These are phyloP conservation scores for Geotrypetes seraphini DNA, from an alignment of 2,797 vertebrate species.

Conservation along the genomic window DNA sequence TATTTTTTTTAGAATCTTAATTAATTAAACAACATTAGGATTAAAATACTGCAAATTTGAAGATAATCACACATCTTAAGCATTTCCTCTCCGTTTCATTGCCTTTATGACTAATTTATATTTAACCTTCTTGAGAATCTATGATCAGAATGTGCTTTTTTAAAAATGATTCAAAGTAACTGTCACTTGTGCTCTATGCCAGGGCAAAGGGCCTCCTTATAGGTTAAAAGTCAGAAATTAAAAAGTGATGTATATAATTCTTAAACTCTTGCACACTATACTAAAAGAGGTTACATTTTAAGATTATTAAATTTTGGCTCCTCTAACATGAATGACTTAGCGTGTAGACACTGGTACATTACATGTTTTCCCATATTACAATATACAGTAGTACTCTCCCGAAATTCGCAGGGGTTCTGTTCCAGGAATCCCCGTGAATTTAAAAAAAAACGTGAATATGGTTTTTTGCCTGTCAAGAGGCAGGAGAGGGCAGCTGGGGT, in stretches of 20 bases:
- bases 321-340: no score
- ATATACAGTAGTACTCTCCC: no score
- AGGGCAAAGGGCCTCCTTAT: constrained; percentile 33
- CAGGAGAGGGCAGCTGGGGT: no score
- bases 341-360: no score
- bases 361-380: no score
- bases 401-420: no score
- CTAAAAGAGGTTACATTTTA: no score
- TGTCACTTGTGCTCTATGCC: constrained; percentile 32
- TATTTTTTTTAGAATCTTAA: constrained; percentile 49
- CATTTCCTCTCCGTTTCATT: constrained; percentile 74
- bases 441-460: no score
- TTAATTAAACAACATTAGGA: constrained; percentile 64
- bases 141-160: constrained; percentile 60
- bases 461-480: no score
- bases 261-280: constrained; percentile 14
- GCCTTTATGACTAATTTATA: constrained; percentile 95
- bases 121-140: constrained; percentile 71
- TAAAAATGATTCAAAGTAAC: constrained; percentile 52
- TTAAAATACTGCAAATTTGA: constrained; percentile 67
- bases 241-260: constrained; percentile 18
- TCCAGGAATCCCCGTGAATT: no score
- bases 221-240: constrained; percentile 27
- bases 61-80: constrained; percentile 56
- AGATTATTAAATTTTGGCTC: no score